phyloP scores from a whole-genome alignment of 2,888 invertebrate species.

The Camponotus fellah region DNA sequence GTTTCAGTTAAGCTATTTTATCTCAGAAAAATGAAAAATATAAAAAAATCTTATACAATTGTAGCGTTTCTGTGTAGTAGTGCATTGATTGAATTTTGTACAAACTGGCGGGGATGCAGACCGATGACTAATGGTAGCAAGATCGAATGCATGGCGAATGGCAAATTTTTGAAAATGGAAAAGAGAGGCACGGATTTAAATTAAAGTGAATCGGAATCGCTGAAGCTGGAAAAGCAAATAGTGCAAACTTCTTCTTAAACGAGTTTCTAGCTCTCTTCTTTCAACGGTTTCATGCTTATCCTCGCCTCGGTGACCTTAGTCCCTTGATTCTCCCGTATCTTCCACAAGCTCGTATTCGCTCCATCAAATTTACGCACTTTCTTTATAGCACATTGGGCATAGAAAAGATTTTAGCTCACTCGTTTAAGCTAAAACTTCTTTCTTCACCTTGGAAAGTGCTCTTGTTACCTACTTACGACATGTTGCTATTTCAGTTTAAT shows the following conservation, averaged over 20 bases:
- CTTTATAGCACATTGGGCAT: constrained; percentile 3
- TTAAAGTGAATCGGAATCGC: constrained; percentile 66
- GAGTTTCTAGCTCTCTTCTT: constrained; percentile 4
- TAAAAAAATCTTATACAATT: constrained; percentile 60
- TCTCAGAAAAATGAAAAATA: constrained; percentile 41
- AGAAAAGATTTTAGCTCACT: constrained; percentile 14
- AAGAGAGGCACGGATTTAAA: constrained; percentile 66
- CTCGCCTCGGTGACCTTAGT: neutral
- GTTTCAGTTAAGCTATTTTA: neutral
- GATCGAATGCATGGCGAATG: constrained; percentile 41
- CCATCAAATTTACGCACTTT: constrained; percentile 46
- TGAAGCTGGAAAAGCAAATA: constrained; percentile 49
- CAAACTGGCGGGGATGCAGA: constrained; percentile 56
- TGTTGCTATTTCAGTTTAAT: neutral
- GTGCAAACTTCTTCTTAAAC: constrained; percentile 59
- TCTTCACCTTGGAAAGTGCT: constrained; percentile 7
- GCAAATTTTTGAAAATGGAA: constrained; percentile 67
- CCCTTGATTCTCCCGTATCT: constrained; percentile 34
- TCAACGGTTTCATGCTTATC: neutral
- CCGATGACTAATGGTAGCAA: constrained; percentile 30
- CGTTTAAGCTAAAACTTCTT: constrained; percentile 17
- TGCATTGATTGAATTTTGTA: constrained; percentile 81
- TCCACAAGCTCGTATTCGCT: constrained; percentile 29
- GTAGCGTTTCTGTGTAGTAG: constrained; percentile 71
- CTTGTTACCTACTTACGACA: neutral